A percentile compares a stretch with the other conserved stretches of the same genome.
These are phyloP conservation scores for Globia sparganii DNA, from an alignment of 2,888 invertebrate species.

Conservation along the genomic window DNA sequence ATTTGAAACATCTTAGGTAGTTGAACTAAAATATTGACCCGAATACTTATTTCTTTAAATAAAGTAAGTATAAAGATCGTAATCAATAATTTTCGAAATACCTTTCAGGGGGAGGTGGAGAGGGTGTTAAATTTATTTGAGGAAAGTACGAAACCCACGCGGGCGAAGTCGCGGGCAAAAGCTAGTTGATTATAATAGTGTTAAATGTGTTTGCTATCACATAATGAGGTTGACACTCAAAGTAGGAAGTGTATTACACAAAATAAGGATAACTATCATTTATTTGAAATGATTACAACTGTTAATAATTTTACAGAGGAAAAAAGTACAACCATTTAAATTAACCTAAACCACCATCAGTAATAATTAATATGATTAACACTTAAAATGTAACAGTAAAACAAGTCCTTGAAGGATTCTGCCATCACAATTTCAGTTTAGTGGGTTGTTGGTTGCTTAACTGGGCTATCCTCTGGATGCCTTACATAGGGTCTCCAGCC, in stretches of 20 bases:
- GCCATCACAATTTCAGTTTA: no score
- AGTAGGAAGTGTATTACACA: neutral
- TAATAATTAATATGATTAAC: neutral
- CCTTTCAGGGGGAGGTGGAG: no score
- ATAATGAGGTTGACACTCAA: neutral
- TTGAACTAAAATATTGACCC: no score
- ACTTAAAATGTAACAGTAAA: neutral
- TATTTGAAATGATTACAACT: neutral
- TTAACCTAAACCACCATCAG: neutral
- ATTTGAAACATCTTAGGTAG: no score
- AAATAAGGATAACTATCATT: neutral
- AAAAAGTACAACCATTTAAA: neutral
- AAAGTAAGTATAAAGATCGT: no score
- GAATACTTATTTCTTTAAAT: no score
- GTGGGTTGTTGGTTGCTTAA: neutral
- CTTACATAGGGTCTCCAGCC: no score
- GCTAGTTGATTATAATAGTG: slow-evolving; percentile 45
- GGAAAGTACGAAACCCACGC: no score
- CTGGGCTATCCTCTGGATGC: neutral
- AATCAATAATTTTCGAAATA: no score
- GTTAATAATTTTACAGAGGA: neutral
- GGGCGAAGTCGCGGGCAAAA: no score
- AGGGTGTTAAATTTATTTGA: no score
- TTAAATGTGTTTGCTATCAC: slow-evolving; percentile 31
- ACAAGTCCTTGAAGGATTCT: neutral